Evolutionary conservation across 2,888 invertebrate species (phyloP).

Genomic region (Nomada flava): DNA sequence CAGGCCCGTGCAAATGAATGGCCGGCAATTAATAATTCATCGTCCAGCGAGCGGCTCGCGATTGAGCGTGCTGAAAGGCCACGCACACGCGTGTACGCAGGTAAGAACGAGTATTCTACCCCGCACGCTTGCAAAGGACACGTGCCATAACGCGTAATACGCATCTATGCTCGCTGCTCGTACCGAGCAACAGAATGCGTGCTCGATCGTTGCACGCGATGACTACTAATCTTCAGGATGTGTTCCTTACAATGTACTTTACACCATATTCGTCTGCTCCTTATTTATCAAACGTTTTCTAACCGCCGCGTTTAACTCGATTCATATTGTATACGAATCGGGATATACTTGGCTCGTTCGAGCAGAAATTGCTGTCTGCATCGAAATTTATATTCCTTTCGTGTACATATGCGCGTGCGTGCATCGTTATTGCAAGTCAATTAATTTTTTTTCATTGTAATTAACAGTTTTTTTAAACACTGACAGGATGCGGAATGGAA

Average conservation of each 20-base stretch:
- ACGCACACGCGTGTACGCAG: slow-evolving; percentile 37
- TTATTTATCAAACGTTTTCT: slow-evolving; percentile 1
- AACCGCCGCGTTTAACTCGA: neutral
- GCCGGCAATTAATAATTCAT: slow-evolving; percentile 70
- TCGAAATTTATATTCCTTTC: no score
- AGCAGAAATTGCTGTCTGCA: neutral
- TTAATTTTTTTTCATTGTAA: no score
- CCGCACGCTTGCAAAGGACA: slow-evolving; percentile 43
- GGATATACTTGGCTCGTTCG: neutral
- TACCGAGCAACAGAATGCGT: slow-evolving; percentile 26
- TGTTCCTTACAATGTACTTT: slow-evolving; percentile 6
- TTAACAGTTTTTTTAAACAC: neutral
- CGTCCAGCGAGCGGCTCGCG: slow-evolving; percentile 24
- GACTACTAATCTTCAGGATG: slow-evolving; percentile 53
- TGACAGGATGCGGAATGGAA: neutral
- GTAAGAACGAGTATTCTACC: slow-evolving; percentile 41
- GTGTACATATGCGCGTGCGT: no score
- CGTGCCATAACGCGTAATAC: slow-evolving; percentile 57
- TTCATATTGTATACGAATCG: neutral
- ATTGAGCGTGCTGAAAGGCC: slow-evolving; percentile 43
- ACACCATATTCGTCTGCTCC: neutral
- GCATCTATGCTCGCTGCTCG: slow-evolving; percentile 17
- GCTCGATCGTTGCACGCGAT: slow-evolving; percentile 45
- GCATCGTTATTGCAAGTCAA: no score
- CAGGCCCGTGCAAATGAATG: slow-evolving; percentile 59